Percentiles rank a stretch among this genome's conserved stretches.
Conservation (phyloP, 92 coral and sea anemone species). For the Actinernus sp. region DNA sequence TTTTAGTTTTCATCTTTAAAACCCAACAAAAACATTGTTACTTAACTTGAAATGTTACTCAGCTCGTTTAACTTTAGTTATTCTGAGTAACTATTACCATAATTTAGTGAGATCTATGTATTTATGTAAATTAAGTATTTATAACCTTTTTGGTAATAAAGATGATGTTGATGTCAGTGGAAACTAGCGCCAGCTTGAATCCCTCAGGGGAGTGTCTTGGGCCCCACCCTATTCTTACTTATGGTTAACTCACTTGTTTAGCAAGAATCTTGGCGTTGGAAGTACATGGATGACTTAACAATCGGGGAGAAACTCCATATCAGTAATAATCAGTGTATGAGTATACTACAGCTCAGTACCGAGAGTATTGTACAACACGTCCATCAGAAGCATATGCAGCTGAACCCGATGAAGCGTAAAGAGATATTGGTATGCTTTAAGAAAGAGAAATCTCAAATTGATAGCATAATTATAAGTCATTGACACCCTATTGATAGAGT, state of each 20-base stretch:
- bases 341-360: background rate
- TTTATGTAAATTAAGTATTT: too few relatives aligned
- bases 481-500: slow-evolving; percentile 14
- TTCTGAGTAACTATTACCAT: too few relatives aligned
- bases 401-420: slow-evolving; percentile 4
- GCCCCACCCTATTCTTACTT: slow-evolving; percentile 31
- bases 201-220: too few relatives aligned
- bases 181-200: too few relatives aligned
- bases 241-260: slow-evolving; percentile 5
- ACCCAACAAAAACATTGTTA: too few relatives aligned
- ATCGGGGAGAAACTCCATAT: slow-evolving; percentile 20
- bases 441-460: slow-evolving; percentile 11
- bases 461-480: slow-evolving; percentile 11
- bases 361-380: background rate
- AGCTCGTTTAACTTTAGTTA: too few relatives aligned
- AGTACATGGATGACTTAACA: slow-evolving; percentile 21
- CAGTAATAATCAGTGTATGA: background rate
- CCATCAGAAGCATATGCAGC: slow-evolving; percentile 4
- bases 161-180: too few relatives aligned
- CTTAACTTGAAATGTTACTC: too few relatives aligned
- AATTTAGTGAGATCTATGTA: too few relatives aligned
- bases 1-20: too few relatives aligned
- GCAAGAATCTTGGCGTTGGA: slow-evolving; percentile 11
- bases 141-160: too few relatives aligned
- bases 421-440: slow-evolving; percentile 3